Conservation (phyloP, 1,140 invertebrate genomes). For the Cotesia chilonis region DNA sequence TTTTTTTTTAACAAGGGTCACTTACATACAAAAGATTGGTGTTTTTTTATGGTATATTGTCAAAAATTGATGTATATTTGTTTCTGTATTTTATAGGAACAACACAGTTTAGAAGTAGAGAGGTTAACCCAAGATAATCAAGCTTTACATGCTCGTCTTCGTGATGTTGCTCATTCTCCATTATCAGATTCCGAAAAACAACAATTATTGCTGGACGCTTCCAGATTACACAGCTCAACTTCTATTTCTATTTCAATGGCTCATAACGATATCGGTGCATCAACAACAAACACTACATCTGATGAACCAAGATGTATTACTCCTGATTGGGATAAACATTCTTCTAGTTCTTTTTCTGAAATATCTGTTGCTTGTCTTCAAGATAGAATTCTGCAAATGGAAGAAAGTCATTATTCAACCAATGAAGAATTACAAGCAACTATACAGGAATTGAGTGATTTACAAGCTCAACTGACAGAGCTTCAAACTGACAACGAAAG, state of each 20-base stretch:
- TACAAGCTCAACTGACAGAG: constrained; percentile 85
- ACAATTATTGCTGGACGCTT: constrained; percentile 75
- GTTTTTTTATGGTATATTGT: background rate
- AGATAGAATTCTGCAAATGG: constrained; percentile 86
- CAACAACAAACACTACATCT: constrained; percentile 59
- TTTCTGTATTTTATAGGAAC: constrained; percentile 60
- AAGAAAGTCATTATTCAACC: constrained; percentile 76
- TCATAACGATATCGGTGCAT: constrained; percentile 55
- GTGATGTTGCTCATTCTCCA: constrained; percentile 80
- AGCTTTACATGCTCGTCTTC: constrained; percentile 74
- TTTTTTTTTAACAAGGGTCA: too few relatives aligned
- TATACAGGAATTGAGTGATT: constrained; percentile 88
- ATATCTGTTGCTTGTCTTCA: constrained; percentile 92
- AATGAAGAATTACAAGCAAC: constrained; percentile 95
- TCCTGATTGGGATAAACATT: constrained; percentile 90
- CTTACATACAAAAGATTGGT: too few relatives aligned
- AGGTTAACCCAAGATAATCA: constrained; percentile 78
- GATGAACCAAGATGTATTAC: constrained; percentile 73
- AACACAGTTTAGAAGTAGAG: constrained; percentile 72
- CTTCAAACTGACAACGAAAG: constrained; percentile 88
- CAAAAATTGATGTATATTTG: constrained; percentile 1
- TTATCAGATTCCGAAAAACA: constrained; percentile 84
- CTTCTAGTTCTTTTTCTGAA: constrained; percentile 83
- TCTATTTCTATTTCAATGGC: constrained; percentile 70
- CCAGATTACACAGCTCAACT: constrained; percentile 72